Evolutionary conservation across 2,888 invertebrate species (phyloP), one percentile per base, ranked within the genome.

Genomic region (Hoplodrina blanda): DNA sequence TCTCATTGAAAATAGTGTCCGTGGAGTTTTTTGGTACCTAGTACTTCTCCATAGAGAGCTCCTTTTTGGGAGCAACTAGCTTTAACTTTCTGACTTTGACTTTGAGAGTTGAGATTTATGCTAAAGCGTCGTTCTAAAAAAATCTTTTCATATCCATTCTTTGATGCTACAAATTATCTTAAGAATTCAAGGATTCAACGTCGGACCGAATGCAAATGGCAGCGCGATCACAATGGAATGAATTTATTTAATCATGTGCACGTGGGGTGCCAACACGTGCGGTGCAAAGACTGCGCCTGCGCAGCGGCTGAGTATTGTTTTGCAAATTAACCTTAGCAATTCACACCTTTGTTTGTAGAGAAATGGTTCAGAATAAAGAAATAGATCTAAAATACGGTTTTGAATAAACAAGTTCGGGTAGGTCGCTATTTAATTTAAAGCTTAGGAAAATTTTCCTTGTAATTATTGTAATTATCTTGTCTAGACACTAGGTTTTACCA

Each of bases 211-310:
- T 76, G 30, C 46, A 62, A 76, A 78, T 69, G 30, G 19, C 62
- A 17, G 33, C 65, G 55, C 44, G 62, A 69, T 60, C 62, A 62
- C 62, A 67, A 69, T 73, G 69, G 60, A 57, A 78, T 78, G 59
- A 69, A 78, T 75, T 69, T 68, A 82, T 73, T 72, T 69, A 68
- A 73, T 76, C 46, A 59, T 13, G 50, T 46, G 41, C 63, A 65
- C 75, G 75, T 72, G 70, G 49, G 57, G 13, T n/a, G 55, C 49
- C 62, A 44, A 68, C 69, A 76, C 65, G 80, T 80, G 80, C 59
- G n/a, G 49, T 30, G 49, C 46, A 41, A 44, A 60, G 52, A 56
- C 68, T 55, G 56, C 63, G 61, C 53, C 17, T 33, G 62, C 62
- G 61, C 50, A 41, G 37, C 11, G 15, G 3, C 30, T 7, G 20